Evolutionary conservation across 2,888 invertebrate genomes (phyloP).

Genomic region (Marasmarcha lunaedactyla): DNA sequence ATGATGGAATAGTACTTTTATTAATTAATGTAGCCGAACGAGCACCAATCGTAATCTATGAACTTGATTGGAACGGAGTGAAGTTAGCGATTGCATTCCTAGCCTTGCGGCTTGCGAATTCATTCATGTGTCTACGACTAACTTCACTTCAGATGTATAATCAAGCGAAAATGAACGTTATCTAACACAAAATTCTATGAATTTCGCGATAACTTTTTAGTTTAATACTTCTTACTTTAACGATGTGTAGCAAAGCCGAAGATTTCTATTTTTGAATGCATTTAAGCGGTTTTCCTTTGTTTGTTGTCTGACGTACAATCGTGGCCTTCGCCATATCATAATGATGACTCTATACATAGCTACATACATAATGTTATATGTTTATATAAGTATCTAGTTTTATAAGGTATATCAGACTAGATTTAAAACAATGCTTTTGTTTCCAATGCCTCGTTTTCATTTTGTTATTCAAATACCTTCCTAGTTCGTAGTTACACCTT

Average conservation of each 20-base stretch:
- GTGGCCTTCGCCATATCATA: neutral
- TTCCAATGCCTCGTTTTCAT: no score
- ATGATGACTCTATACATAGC: neutral
- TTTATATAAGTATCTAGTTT: neutral
- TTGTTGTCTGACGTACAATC: neutral
- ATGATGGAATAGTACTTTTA: neutral
- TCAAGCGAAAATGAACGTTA: conserved; percentile 26
- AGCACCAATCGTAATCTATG: conserved; percentile 60
- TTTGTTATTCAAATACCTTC: no score
- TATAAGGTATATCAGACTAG: no score
- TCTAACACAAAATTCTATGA: neutral
- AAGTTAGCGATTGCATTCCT: conserved; percentile 52
- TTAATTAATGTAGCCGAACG: conserved; percentile 19
- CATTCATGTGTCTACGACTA: conserved; percentile 33
- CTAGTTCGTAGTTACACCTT: no score
- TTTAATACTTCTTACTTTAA: no score
- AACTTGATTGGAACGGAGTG: conserved; percentile 55
- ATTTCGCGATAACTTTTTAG: no score
- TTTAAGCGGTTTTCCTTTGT: neutral
- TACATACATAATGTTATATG: neutral
- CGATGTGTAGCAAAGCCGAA: neutral
- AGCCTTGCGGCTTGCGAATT: conserved; percentile 39
- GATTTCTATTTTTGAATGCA: neutral
- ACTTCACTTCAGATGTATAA: conserved; percentile 20
- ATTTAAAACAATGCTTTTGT: no score